These are phyloP conservation scores for Phrynocephalus versicolor DNA, from an alignment of 2,113 vertebrate genomes.

Conservation along the genomic window DNA sequence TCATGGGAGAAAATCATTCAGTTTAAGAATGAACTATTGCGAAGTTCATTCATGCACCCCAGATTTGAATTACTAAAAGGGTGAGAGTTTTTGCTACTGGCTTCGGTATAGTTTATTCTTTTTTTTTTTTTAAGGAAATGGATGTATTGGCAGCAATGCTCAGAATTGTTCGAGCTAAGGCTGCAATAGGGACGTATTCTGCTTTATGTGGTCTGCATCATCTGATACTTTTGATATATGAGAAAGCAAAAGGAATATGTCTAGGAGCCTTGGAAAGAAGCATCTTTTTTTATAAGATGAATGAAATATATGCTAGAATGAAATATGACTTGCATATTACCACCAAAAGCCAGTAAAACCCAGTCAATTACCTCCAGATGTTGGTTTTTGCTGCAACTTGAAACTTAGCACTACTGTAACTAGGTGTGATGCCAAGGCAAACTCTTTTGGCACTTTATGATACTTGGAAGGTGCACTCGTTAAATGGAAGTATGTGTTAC, in stretches of 20 bases:
- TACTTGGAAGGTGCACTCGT: conserved; percentile 70
- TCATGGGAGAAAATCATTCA: no score
- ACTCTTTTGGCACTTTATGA: conserved; percentile 71
- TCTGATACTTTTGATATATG: conserved; percentile 74
- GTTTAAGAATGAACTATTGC: no score
- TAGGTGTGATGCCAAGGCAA: conserved; percentile 76
- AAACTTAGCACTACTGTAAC: conserved; percentile 74
- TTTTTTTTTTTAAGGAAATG: conserved; percentile 65
- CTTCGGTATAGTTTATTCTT: conserved; percentile 53
- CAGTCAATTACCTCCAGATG: conserved; percentile 74
- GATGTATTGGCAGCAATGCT: conserved; percentile 66
- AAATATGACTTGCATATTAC: conserved; percentile 74
- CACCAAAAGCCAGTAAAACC: conserved; percentile 70
- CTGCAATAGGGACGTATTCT: conserved; percentile 62
- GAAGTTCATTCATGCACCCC: background rate
- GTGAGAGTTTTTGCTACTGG: conserved; percentile 62
- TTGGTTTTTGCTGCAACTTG: conserved; percentile 70
- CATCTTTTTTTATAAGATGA: conserved; percentile 72
- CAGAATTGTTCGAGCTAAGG: conserved; percentile 58
- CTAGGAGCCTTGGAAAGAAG: conserved; percentile 70
- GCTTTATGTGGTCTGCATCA: conserved; percentile 66
- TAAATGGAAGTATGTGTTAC: conserved; percentile 69
- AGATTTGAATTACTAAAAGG: background rate
- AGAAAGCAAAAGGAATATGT: conserved; percentile 71
- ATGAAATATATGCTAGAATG: conserved; percentile 70